Evolutionary conservation across 2,888 invertebrate genomes (phyloP), one percentile per base, ranked within the genome.

Genomic region (Ceratothoa steindachneri): DNA sequence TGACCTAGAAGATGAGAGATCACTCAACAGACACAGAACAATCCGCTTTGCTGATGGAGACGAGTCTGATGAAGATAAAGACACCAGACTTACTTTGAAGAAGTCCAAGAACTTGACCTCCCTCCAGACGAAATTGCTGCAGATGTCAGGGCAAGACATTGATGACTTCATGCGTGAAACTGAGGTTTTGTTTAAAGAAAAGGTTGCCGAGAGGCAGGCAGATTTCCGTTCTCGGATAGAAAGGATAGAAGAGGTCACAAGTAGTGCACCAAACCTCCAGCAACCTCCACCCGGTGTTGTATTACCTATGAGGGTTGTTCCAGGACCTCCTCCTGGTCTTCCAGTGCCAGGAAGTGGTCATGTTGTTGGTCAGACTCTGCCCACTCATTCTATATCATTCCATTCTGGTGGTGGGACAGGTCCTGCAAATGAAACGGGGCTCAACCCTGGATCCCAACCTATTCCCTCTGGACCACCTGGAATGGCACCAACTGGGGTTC

Each of bases 141-240:
- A 90, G n/a, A 88, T 93, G 82, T 92, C 93, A 12, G 93, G 94
- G 0, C 94, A 95, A 85, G 93, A 94, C 82, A 92, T 95, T 24
- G 95, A 95, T 81, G 92, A 92, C 80, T 94, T 94, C 81, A 93
- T 94, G 92, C 91, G 93, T 82, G 94, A 94, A 82, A 83, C 80
- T 15, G 77, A 80, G 64, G 80, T 80, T 31, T 41, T 80, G 15
- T 75, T 80, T 64, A 69, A 75, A 60, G 80, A 80, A 53, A 80
- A 78, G 52, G 75, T 75, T 12, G 80, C 80, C 0, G 77, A 80
- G 41, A 71, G 75, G 15, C 66, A 75, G 31, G 77, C 80, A 22
- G 77, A 75, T 29, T 72, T 77, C 1, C 41, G 72, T 31, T 74
- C 73, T 30, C 53, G 75, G 30, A 68, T 77, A 30, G 71, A 74